A percentile compares a stretch with the other conserved stretches of the same genome.
These are phyloP conservation scores for Lithophane ornitopus DNA, from an alignment of 2,888 invertebrate genomes.

Conservation along the genomic window DNA sequence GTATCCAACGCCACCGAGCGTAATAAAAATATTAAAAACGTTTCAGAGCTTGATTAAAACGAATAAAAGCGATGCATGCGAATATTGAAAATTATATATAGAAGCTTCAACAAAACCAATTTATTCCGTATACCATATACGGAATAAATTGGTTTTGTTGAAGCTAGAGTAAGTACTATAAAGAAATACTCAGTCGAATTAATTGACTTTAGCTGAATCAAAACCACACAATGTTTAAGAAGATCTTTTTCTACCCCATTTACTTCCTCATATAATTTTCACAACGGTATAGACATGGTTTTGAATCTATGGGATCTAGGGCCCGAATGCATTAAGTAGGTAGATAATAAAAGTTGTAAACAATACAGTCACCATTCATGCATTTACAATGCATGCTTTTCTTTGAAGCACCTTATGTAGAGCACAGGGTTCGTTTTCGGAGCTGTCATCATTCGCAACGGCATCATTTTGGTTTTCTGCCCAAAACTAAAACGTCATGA, in stretches of 20 bases:
- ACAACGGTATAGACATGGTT: too few relatives aligned
- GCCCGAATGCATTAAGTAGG: neutral
- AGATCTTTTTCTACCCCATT: neutral
- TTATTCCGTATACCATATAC: too few relatives aligned
- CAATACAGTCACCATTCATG: too few relatives aligned
- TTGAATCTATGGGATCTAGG: neutral
- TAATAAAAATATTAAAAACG: constrained; percentile 41
- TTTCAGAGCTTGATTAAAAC: constrained; percentile 54
- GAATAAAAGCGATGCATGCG: constrained; percentile 37
- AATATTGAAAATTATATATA: constrained; percentile 31
- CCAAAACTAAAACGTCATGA: neutral
- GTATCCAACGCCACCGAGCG: constrained; percentile 16
- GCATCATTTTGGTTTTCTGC: neutral
- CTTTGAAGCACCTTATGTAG: neutral
- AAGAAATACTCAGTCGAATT: neutral
- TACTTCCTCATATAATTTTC: neutral
- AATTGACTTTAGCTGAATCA: neutral
- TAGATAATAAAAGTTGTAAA: neutral
- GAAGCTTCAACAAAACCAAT: too few relatives aligned
- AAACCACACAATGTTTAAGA: too few relatives aligned
- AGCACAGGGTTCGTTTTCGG: neutral
- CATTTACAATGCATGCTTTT: neutral
- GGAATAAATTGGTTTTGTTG: constrained; percentile 11
- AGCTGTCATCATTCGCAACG: neutral
- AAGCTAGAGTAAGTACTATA: constrained; percentile 1